A percentile compares a stretch with the other conserved stretches of the same genome.
phyloP scores from a whole-genome alignment of 2,888 invertebrate genomes.

The Hemicrepidius hirtus region DNA sequence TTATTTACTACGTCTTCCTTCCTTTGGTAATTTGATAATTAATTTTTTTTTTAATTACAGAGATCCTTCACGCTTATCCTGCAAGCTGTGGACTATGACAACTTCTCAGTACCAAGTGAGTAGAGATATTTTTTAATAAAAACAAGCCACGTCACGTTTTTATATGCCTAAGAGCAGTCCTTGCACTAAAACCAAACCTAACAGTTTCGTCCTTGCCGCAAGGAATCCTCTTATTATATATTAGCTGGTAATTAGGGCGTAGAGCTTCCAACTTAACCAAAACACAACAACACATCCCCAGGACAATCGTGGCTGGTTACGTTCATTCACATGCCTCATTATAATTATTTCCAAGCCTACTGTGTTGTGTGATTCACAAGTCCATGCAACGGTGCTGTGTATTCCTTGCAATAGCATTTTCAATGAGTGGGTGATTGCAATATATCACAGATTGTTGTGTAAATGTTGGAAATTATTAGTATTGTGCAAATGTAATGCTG shows the following conservation, averaged over 20 bases:
- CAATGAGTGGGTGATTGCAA: conserved; percentile 30
- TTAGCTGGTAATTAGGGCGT: conserved; percentile 42
- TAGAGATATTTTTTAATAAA: conserved; percentile 53
- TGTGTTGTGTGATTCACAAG: conserved; percentile 45
- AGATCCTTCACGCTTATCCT: conserved; percentile 94
- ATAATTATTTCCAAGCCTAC: conserved; percentile 38
- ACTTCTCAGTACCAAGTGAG: conserved; percentile 84
- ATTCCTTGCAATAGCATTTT: conserved; percentile 29
- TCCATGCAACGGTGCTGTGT: conserved; percentile 23
- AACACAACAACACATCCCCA: conserved; percentile 38
- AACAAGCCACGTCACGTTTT: not conserved
- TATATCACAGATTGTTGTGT: conserved; percentile 33
- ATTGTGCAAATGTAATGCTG: conserved; percentile 32
- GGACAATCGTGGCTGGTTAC: conserved; percentile 48
- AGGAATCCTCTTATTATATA: conserved; percentile 28
- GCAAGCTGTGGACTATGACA: conserved; percentile 91
- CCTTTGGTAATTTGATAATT: too few relatives aligned
- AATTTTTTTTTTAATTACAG: conserved; percentile 76
- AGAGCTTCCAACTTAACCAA: conserved; percentile 39
- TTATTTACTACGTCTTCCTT: not conserved
- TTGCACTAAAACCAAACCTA: not conserved
- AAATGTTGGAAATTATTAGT: conserved; percentile 27
- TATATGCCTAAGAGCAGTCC: conserved; percentile 4
- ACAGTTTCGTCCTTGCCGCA: conserved; percentile 41
- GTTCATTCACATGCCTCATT: conserved; percentile 43